These are phyloP conservation scores for Pitta sordida DNA, from an alignment of 2,113 vertebrate genomes.

Conservation along the genomic window DNA sequence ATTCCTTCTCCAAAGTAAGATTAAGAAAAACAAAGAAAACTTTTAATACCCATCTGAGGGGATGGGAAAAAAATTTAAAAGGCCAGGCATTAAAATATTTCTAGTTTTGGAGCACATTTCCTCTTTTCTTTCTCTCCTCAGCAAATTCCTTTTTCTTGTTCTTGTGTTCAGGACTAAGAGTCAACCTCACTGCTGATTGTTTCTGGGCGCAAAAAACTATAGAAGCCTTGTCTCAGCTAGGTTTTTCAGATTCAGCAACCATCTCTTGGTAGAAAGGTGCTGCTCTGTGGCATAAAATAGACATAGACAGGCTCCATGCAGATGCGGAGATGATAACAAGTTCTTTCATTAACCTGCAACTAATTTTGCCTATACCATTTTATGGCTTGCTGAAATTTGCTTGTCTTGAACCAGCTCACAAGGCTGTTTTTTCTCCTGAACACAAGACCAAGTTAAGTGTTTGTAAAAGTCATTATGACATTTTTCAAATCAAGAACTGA, in stretches of 20 bases:
- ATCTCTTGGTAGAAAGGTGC: too few relatives aligned
- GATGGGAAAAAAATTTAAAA: background rate
- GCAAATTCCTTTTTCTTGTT: background rate
- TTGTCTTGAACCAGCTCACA: background rate
- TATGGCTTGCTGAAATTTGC: background rate
- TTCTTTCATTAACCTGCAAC: too few relatives aligned
- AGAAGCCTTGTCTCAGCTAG: too few relatives aligned
- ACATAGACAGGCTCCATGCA: too few relatives aligned
- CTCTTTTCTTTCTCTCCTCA: background rate
- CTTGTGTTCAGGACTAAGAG: too few relatives aligned
- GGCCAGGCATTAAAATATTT: background rate
- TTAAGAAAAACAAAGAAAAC: background rate
- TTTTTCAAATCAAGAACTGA: background rate
- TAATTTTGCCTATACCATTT: background rate
- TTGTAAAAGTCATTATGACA: background rate
- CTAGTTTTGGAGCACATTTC: background rate
- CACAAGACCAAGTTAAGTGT: background rate
- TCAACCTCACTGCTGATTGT: too few relatives aligned
- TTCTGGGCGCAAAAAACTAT: too few relatives aligned
- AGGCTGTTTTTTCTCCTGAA: background rate
- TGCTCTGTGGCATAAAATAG: too few relatives aligned
- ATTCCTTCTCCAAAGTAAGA: background rate
- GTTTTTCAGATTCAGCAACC: too few relatives aligned
- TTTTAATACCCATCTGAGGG: background rate
- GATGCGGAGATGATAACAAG: too few relatives aligned